Evolutionary conservation across 2,113 vertebrate species (phyloP).

Genomic region (rat (Rattus norvegicus)): DNA sequence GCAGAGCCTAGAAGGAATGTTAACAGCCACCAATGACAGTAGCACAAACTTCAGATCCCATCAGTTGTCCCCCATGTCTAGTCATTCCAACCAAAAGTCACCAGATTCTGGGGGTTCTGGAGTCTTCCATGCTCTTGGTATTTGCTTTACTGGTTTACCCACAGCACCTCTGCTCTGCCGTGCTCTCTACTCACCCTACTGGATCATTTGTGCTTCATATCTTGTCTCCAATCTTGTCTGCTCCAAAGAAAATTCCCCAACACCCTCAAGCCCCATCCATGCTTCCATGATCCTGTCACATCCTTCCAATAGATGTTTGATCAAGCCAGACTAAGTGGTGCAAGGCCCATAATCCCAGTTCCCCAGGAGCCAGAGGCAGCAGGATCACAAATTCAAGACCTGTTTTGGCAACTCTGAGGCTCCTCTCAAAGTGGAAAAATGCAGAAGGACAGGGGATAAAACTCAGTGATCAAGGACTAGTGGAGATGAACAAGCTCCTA

Average conservation of each 20-base stretch:
- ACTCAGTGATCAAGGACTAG: not conserved
- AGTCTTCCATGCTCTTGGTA: not conserved
- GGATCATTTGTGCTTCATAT: not conserved
- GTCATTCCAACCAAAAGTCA: not conserved
- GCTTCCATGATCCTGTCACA: not conserved
- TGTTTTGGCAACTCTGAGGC: not conserved
- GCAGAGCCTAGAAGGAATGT: no score
- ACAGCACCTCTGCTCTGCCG: not conserved
- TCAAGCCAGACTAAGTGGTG: not conserved
- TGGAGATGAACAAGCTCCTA: not conserved
- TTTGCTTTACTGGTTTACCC: not conserved
- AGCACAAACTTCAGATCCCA: not conserved
- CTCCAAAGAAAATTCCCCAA: not conserved
- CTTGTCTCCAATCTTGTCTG: not conserved
- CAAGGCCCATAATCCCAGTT: not conserved
- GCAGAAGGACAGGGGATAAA: not conserved
- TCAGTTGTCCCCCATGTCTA: not conserved
- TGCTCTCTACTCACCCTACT: not conserved
- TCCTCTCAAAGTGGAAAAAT: not conserved
- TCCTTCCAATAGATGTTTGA: not conserved
- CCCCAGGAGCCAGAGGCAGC: not conserved
- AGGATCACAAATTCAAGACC: not conserved
- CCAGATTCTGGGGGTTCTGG: not conserved
- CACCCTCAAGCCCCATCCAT: not conserved
- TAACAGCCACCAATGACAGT: not conserved